Evolutionary conservation across 2,113 vertebrate species (phyloP), one percentile per base, ranked within the genome.

Genomic region (Nansenia antarctica): DNA sequence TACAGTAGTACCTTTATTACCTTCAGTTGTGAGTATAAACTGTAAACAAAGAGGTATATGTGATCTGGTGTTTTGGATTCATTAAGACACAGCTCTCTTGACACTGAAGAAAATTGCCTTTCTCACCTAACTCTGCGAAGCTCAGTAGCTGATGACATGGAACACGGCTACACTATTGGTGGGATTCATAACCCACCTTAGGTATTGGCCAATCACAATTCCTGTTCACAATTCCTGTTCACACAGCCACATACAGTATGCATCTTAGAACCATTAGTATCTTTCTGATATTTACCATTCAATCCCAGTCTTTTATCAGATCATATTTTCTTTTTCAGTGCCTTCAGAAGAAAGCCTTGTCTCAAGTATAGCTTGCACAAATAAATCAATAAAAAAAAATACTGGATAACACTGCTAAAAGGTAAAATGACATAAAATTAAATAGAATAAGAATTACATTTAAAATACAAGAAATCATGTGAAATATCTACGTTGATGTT

Each of bases 11-110:
- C 95, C 94, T 93, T 95, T 95, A 95, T 91, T 81, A 91, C 83
- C 89, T 87, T 90, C 88, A 94, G 92, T 92, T 95, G 83, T 93
- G 94, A 95, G 93, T 94, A 95, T 92, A 94, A 95, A 95, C 95
- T 95, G 95, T 97, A 96, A 98, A 96, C 96, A 95, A 91, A 95
- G 96, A 99, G 95, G 95, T 98, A 97, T 95, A 89, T 94, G 93
- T 94, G 87, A 94, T 93, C 92, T 94, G 94, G 90, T 87, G 83
- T 88, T 92, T 92, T 93, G 94, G 93, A 94, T 94, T 95, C 87
- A 89, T 82, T 86, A 93, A 91, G 94, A 92, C 91, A 91, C 92
- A 89, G 91, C 93, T 93, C 90, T 92, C 92, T 92, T 90, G 93
- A 94, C 93, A 93, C 94, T 93, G 90, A 91, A 91, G 81, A 86